Conservation (phyloP, 2,888 invertebrate genomes). For the Troides aeacus region DNA sequence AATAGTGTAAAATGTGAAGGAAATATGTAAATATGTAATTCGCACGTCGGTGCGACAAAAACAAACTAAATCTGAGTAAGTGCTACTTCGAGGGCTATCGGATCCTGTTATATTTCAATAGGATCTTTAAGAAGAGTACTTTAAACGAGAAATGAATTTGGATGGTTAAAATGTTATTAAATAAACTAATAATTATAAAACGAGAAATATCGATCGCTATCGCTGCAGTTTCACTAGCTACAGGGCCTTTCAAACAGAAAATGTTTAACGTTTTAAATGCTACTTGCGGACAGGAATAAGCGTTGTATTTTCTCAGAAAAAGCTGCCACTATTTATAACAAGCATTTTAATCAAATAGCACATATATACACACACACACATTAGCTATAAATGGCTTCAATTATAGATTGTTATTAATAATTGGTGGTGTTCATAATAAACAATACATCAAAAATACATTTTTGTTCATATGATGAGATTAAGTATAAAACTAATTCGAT, state of each 20-base stretch:
- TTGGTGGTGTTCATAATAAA: no score
- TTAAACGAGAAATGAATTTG: neutral
- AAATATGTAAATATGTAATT: constrained; percentile 19
- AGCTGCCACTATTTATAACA: no score
- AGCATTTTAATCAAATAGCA: no score
- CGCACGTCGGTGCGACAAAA: neutral
- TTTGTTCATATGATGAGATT: no score
- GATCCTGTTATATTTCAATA: neutral
- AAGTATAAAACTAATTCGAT: no score
- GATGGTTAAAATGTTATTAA: neutral
- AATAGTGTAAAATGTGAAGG: constrained; percentile 35
- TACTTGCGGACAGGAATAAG: no score
- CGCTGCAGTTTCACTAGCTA: neutral
- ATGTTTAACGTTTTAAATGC: neutral
- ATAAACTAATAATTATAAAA: neutral
- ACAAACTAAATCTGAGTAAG: neutral
- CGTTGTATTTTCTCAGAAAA: no score
- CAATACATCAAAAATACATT: no score
- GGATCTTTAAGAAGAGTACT: neutral
- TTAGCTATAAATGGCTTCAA: no score
- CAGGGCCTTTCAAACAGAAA: neutral
- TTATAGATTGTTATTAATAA: no score
- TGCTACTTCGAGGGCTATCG: neutral
- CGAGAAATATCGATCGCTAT: neutral
- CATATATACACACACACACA: no score